Evolutionary conservation across 2,113 vertebrate genomes (phyloP), one percentile per base, ranked within the genome.

Genomic region (Aramus guarauna): DNA sequence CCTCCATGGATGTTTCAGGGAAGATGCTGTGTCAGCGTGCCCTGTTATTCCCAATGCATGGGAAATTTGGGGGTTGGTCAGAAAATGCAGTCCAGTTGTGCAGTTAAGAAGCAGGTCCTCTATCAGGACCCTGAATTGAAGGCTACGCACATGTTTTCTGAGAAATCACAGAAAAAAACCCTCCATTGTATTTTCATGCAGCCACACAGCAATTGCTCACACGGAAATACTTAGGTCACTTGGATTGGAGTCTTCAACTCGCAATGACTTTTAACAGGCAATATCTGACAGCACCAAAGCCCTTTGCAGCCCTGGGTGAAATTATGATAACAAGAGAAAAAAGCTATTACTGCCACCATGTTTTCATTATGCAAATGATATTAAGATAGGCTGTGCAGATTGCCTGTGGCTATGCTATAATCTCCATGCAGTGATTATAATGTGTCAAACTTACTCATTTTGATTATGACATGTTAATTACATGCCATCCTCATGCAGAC

Each of bases 341-440:
- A 99, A 99, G 99, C 99, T 99, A 99, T 99, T 99, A 99, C 99
- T 99, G 99, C 98, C 98, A 98, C 98, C 98, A 98, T 98, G 99
- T 99, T 99, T 99, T 99, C 99, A 99, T 99, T 99, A 99, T 99
- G 99, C 99, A 99, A 99, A 99, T 99, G 98, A 99, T 99, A 99
- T 99, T 99, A 99, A 99, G 99, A 98, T 99, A 99, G 99, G 99
- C 99, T 98, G 98, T 97, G 98, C 97, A 97, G 98, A 98, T 99
- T 97, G 98, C 99, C 99, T 83, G 98, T 99, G 98, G 98, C 98
- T 99, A 99, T 98, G 98, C 98, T 98, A 98, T 99, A 99, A 99
- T 99, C 99, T 99, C 98, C 98, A 98, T 98, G 98, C 99, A 99
- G 99, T 99, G 99, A 99, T 99, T 99, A 99, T 98, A 99, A 99